These are phyloP conservation scores for Anthopleura xanthogrammica DNA, from an alignment of 92 coral and sea anemone species.

Conservation along the genomic window DNA sequence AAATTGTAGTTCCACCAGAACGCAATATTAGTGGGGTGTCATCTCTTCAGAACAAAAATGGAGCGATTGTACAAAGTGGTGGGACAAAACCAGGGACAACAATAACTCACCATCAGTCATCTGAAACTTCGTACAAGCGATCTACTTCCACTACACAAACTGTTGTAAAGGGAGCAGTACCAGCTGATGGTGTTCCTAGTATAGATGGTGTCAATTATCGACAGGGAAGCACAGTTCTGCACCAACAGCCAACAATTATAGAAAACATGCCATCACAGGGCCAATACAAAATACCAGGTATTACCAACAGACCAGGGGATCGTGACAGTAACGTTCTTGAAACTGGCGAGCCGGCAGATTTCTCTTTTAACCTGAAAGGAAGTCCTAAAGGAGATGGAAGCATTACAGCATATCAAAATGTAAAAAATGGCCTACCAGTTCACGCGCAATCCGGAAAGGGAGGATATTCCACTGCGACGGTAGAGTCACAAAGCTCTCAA, in stretches of 20 bases:
- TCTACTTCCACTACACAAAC: constrained; percentile 2
- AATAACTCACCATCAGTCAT: not conserved
- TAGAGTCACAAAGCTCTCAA: constrained; percentile 5
- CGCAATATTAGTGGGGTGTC: not conserved
- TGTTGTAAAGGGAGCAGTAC: not conserved
- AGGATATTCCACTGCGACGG: constrained; percentile 9
- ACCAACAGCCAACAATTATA: not conserved
- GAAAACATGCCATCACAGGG: not conserved
- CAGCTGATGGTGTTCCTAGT: not conserved
- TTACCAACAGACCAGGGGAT: not conserved
- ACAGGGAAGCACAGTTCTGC: not conserved
- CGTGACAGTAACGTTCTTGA: not conserved
- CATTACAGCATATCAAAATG: constrained; percentile 1
- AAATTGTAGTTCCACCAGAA: not conserved
- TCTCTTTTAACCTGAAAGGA: constrained; percentile 5
- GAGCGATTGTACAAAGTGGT: not conserved
- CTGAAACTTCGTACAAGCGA: constrained; percentile 10
- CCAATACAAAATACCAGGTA: not conserved
- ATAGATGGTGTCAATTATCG: not conserved
- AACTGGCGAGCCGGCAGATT: not conserved
- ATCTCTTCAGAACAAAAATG: constrained; percentile 2
- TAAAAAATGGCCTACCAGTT: not conserved
- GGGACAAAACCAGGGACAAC: not conserved
- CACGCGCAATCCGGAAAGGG: not conserved
- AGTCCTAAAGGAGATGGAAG: not conserved